Base-by-base conservation (phyloP, 2,113 vertebrate genomes). In the Hippocampus barbouri region DNA sequence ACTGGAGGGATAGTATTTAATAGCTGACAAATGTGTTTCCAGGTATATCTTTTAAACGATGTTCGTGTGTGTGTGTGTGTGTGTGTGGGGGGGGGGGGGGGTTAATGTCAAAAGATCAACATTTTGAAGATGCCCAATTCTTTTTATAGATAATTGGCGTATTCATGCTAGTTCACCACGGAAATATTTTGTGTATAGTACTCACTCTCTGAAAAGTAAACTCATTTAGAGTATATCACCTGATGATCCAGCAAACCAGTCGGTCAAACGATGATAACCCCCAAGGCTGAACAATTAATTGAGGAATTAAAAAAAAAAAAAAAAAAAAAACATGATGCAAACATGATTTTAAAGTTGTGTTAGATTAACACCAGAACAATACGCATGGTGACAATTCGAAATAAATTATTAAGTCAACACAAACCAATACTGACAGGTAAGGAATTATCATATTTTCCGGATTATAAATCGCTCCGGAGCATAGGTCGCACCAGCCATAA, bases 131-230 rank as follows among this genome's bases (percentile, higher is more conserved):
- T 56, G 1, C 8, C 9, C 9, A 56, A 4, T n/a, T 23, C 8
- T 18, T 8, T 38, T 15, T 12, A 34, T 6, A 34, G 53, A 18
- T 4, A 61, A 34, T 61, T 18, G 2, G 27, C 16, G 16, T 30
- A 11, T 65, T 66, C 18, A 65, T 54, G 71, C 81, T 68, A 68
- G 69, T 63, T 69, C 73, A 61, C 27, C 51, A 54, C 81, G 66
- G 61, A 67, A 67, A 23, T 71, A 9, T 41, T 56, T 68, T 53
- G 34, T 11, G n/a, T 60, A 20, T 59, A 56, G 73, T 49, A 34
- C 69, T 70, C 65, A 66, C 81, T 76, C 75, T 59, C 16, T 63
- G 76, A 71, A 77, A 54, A 79, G 34, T 70, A 66, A 21, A 18
- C 5, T 61, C 57, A 73, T 77, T 81, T 65, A 76, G 62, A 60